Conservation (phyloP, 2,797 vertebrate species). For the Eptatretus atami region DNA sequence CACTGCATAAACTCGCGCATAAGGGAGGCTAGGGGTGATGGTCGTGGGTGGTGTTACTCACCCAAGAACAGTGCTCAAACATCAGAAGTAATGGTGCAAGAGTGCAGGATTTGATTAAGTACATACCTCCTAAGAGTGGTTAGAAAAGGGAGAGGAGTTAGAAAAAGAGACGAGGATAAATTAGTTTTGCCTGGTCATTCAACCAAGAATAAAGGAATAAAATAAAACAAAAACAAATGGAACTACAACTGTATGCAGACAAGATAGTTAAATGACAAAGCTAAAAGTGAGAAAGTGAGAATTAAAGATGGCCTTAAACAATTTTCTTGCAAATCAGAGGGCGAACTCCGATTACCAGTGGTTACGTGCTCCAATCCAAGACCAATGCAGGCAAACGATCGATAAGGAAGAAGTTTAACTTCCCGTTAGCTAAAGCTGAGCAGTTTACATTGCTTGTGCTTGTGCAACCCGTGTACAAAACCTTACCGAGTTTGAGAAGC, state of each 20-base stretch:
- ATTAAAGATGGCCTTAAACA: constrained; percentile 10
- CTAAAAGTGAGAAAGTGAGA: constrained; percentile 8
- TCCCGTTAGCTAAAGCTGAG: too few species aligned
- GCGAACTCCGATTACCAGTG: not conserved
- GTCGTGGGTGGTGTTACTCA: too few species aligned
- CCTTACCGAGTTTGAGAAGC: constrained; percentile 63
- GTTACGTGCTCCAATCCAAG: constrained; percentile 1
- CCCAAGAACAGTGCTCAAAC: too few species aligned
- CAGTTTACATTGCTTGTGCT: too few species aligned
- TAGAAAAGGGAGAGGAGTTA: constrained; percentile 5
- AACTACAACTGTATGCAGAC: constrained; percentile 4
- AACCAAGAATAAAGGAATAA: constrained; percentile 2
- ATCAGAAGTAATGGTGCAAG: too few species aligned
- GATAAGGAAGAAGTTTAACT: not conserved
- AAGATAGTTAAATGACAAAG: constrained; percentile 7
- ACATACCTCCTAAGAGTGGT: too few species aligned
- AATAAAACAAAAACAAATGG: constrained; percentile 9
- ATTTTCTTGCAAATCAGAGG: constrained; percentile 8
- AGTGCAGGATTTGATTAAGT: too few species aligned
- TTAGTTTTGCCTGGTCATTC: constrained; percentile 5
- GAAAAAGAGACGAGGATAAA: constrained; percentile 5
- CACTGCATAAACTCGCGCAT: too few species aligned
- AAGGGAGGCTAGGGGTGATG: too few species aligned
- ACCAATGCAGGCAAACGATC: constrained; percentile 6
- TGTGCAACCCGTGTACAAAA: too few species aligned